A percentile compares a stretch with the other conserved stretches of the same genome.
These are phyloP conservation scores for Dendrolimus houi DNA, from an alignment of 2,888 invertebrate genomes.

Conservation along the genomic window DNA sequence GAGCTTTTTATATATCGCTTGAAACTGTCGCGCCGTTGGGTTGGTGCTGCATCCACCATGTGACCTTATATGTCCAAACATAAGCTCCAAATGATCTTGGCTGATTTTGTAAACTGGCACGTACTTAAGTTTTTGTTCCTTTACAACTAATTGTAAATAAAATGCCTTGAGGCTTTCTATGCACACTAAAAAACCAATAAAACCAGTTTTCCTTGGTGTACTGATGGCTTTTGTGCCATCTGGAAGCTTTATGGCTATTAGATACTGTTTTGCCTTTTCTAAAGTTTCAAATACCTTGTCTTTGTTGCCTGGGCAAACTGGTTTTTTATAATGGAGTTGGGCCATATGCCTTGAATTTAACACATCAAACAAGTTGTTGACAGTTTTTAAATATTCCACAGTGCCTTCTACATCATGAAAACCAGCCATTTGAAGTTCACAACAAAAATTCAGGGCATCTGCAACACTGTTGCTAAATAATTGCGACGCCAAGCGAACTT, in stretches of 20 bases:
- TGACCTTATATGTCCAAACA: too few relatives aligned
- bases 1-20: background rate
- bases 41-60: too few relatives aligned
- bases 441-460: constrained; percentile 9
- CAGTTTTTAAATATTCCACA: background rate
- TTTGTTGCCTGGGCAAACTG: constrained; percentile 1
- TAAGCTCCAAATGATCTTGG: too few relatives aligned
- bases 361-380: background rate
- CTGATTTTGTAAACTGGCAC: too few relatives aligned
- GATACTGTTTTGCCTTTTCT: constrained; percentile 7
- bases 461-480: constrained; percentile 10
- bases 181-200: constrained; percentile 25
- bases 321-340: constrained; percentile 5
- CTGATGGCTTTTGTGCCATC: constrained; percentile 8
- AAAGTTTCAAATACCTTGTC: background rate
- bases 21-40: too few relatives aligned
- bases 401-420: constrained; percentile 1
- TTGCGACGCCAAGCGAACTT: constrained; percentile 9
- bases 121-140: too few relatives aligned
- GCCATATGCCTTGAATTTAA: constrained; percentile 3
- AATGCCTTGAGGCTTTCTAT: too few relatives aligned
- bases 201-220: constrained; percentile 15
- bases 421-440: constrained; percentile 2
- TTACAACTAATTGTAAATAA: too few relatives aligned
- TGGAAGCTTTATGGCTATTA: constrained; percentile 9